Percentiles rank a stretch among this genome's conserved stretches.
phyloP scores from a whole-genome alignment of 2,113 vertebrate species.

The Dipodomys merriami region DNA sequence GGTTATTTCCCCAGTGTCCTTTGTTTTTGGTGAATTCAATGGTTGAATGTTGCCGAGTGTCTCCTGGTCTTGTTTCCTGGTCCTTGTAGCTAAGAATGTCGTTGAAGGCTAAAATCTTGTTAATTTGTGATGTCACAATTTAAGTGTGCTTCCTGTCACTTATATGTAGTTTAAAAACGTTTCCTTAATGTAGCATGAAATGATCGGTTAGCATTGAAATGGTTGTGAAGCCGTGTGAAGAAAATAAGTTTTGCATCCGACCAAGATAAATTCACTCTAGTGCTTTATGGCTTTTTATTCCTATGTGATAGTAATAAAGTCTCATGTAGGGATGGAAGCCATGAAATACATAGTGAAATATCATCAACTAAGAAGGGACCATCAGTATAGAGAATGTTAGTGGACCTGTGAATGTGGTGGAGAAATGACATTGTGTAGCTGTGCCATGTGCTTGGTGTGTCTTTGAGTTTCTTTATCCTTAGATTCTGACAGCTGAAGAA shows the following conservation, averaged over 20 bases:
- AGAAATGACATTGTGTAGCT: constrained; percentile 81
- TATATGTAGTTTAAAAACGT: constrained; percentile 88
- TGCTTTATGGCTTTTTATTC: constrained; percentile 99
- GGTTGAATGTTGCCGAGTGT: constrained; percentile 85
- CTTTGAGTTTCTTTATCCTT: constrained; percentile 79
- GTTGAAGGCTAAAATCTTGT: constrained; percentile 85
- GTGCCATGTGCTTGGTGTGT: constrained; percentile 81
- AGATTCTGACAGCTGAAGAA: constrained; percentile 81
- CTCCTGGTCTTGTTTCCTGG: constrained; percentile 83
- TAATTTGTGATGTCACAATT: constrained; percentile 88
- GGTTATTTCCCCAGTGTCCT: constrained; percentile 85
- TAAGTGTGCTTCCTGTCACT: constrained; percentile 88
- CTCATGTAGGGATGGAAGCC: constrained; percentile 99
- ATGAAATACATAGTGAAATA: constrained; percentile 97
- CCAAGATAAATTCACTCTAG: constrained; percentile 94
- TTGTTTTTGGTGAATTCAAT: constrained; percentile 86
- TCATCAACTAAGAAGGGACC: constrained; percentile 92
- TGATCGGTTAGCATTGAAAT: constrained; percentile 89
- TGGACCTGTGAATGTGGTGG: constrained; percentile 82
- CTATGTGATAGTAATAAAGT: constrained; percentile 99
- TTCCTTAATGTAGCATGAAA: constrained; percentile 89
- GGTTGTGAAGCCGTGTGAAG: constrained; percentile 91
- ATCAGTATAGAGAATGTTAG: constrained; percentile 87
- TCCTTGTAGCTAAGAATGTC: constrained; percentile 84
- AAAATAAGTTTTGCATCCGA: constrained; percentile 91